Base-by-base conservation (phyloP, 2,113 vertebrate genomes). In the Chaetodon trifascialis region DNA sequence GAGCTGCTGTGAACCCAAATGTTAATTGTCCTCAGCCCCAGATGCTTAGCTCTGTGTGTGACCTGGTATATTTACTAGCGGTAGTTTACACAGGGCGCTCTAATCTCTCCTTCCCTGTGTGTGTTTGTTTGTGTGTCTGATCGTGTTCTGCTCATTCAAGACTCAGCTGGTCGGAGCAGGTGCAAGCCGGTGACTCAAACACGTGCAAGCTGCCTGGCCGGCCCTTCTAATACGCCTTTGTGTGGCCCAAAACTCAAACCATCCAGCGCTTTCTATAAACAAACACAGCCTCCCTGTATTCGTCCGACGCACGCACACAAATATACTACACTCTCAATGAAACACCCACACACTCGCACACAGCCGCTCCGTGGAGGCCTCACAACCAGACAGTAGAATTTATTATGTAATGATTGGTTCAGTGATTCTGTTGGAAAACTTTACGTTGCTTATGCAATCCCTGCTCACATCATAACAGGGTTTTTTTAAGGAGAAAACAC, bases 121-220 rank as follows among this genome's bases (percentile, higher is more conserved):
- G 25, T 79, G 79, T 64, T n/a, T 46, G 69, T 89, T 63, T 76
- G 76, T 86, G 62, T 88, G 74, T 87, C 54, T 84, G 34, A 74
- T 47, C 25, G 44, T n/a, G 65, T 25, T 82, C 70, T 83, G 83
- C 86, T 93, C 86, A 93, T 91, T 93, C 91, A 94, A 86, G 91
- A 92, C 90, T 91, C 91, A 92, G 87, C 92, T 93, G 92, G 90
- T 92, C 58, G 23, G 80, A 91, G 90, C 92, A 94, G 93, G 93
- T 95, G 93, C 89, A 88, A 84, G 83, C 89, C 62, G 73, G 89
- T 93, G 91, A 94, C 88, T 92, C 88, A 91, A 84, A 91, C 86
- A 86, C 54, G 49, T 83, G 77, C 34, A 62, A 17, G 86, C 86
- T 66, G 76, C 86, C 67, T 25, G 70, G 65, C 77, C 55, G 34